Evolutionary conservation across 2,113 vertebrate genomes (phyloP), one percentile per base, ranked within the genome.

Genomic region (Esox niger): DNA sequence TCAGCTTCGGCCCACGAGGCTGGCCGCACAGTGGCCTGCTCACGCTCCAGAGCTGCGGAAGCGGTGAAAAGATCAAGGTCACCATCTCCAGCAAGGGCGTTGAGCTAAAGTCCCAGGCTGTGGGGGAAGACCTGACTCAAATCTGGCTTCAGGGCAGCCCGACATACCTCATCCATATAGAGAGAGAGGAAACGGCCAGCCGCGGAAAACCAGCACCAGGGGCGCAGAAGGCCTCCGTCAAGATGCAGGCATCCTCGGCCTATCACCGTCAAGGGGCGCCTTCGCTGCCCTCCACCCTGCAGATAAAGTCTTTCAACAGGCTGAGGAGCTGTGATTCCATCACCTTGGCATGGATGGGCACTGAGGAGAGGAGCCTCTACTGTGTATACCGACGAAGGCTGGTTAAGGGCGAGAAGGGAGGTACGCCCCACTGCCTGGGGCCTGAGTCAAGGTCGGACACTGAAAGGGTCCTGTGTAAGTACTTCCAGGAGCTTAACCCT

Each of bases 311-410:
- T 54, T 97, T 96, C 76, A 95, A 93, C 75, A 93, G 92, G 76
- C 86, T 97, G 82, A 91, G 95, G 63, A 91, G 91, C 21, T 97
- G 95, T 82, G 88, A 88, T 73, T 94, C 93, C 0, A 86, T 95
- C 68, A 96, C 95, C 1, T 83, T 97, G 4, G 94, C 94, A 47
- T 96, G 95, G 95, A 93, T 96, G 75, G 95, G 94, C 55, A 95
- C 94, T 2, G 93, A 94, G 75, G 92, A 97, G 54, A 82, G 93
- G 62, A 94, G 90, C 73, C 90, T 95, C 66, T 97, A 95, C 77
- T 97, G 95, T 0, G 89, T 96, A 30, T 97, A 95, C 78, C 92
- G 86, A 64, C 90, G 88, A 60, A 87, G 76, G 73, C 70, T 89
- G 13, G 47, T 35, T 6, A 62, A 47, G 43, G 13, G 8, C 10